A percentile compares a stretch with the other conserved stretches of the same genome.
Conservation (phyloP, 2,797 vertebrate species). For the Molossus molossus region DNA sequence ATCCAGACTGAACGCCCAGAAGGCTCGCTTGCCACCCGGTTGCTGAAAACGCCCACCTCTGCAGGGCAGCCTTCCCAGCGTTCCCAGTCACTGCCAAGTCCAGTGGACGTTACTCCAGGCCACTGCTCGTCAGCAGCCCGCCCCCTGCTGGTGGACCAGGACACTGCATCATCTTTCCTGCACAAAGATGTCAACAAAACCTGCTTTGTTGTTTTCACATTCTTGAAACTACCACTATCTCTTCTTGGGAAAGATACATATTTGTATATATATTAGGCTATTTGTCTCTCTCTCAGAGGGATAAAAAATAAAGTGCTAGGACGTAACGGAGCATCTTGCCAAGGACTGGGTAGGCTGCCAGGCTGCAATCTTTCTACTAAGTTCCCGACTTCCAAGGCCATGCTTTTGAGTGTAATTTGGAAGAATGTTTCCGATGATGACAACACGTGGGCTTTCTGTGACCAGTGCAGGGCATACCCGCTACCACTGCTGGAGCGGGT, state of each 20-base stretch:
- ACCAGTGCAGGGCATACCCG: accelerated
- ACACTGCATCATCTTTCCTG: neutral
- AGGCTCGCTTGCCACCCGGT: neutral
- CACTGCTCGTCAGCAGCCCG: neutral
- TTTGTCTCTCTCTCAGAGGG: neutral
- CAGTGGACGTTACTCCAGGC: neutral
- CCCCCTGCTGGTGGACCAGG: conserved; percentile 69
- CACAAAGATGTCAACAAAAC: neutral
- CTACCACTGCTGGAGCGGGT: no score
- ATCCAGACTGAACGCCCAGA: neutral
- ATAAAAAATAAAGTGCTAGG: neutral
- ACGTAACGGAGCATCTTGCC: no score
- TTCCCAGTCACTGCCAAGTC: neutral
- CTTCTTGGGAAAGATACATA: neutral
- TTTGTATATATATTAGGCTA: neutral
- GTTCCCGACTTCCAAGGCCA: neutral
- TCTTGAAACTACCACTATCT: neutral
- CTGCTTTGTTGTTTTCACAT: neutral
- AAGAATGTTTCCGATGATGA: neutral
- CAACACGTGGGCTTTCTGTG: neutral
- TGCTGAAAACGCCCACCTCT: neutral
- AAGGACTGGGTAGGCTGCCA: neutral
- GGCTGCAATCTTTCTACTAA: neutral
- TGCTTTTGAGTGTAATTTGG: neutral
- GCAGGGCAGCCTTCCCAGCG: accelerated